phyloP scores from a whole-genome alignment of 1,140 invertebrate species.

The Leucophenga varia region DNA sequence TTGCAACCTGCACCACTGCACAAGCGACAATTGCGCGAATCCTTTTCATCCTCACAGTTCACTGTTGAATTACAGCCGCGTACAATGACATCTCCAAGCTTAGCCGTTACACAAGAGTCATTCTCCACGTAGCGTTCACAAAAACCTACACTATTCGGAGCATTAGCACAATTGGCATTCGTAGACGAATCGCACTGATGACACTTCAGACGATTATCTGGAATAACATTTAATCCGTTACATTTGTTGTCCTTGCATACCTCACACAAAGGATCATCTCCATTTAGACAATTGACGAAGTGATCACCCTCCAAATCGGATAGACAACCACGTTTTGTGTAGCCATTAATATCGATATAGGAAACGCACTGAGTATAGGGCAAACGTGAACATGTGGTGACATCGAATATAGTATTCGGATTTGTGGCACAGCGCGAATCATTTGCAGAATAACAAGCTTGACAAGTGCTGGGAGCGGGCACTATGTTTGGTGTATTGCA shows the following conservation, averaged over 20 bases:
- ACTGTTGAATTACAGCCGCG: conserved; percentile 38
- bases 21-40: conserved; percentile 30
- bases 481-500: conserved; percentile 25
- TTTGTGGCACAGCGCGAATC: conserved; percentile 41
- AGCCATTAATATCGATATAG: conserved; percentile 26
- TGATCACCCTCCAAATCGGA: conserved; percentile 16
- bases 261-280: conserved; percentile 23
- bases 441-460: conserved; percentile 24
- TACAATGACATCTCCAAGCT: conserved; percentile 26
- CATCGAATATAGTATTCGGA: conserved; percentile 33
- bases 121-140: conserved; percentile 34
- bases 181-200: conserved; percentile 35
- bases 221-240: conserved; percentile 37
- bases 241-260: conserved; percentile 33
- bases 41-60: conserved; percentile 29
- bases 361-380: conserved; percentile 44
- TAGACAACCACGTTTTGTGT: conserved; percentile 35
- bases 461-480: conserved; percentile 27
- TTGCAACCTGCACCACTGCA: conserved; percentile 34
- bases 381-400: conserved; percentile 19
- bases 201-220: conserved; percentile 25
- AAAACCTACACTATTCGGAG: conserved; percentile 27
- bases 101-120: conserved; percentile 38
- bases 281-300: conserved; percentile 34
- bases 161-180: conserved; percentile 14